These are phyloP conservation scores for Lasioglossum lativentre DNA, from an alignment of 2,888 invertebrate genomes.

Conservation along the genomic window DNA sequence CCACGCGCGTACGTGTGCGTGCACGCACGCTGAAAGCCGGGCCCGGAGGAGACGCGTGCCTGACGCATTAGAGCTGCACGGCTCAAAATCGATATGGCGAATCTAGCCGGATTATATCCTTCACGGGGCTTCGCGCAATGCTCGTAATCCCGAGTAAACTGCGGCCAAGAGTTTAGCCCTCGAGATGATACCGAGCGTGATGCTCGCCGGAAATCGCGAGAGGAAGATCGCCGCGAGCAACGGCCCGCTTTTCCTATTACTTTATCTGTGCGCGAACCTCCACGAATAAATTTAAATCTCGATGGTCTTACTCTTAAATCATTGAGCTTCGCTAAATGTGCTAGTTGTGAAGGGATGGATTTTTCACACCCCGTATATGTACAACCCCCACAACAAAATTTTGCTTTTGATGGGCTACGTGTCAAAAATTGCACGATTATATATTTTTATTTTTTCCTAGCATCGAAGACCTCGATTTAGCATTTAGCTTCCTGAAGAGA, in stretches of 20 bases:
- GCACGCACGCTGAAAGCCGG: slow-evolving; percentile 54
- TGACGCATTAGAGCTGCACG: slow-evolving; percentile 76
- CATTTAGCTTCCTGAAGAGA: too few species aligned
- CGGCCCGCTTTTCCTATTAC: not conserved
- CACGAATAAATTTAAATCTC: too few species aligned
- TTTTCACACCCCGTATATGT: too few species aligned
- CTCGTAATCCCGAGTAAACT: slow-evolving; percentile 79
- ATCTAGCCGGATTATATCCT: slow-evolving; percentile 84
- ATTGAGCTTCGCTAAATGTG: too few species aligned
- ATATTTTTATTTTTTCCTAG: too few species aligned
- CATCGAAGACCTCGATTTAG: too few species aligned
- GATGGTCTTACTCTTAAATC: too few species aligned
- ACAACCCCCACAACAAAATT: too few species aligned
- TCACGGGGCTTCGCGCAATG: slow-evolving; percentile 83
- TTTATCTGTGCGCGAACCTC: too few species aligned
- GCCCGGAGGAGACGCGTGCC: slow-evolving; percentile 62
- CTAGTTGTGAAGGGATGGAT: too few species aligned
- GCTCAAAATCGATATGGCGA: slow-evolving; percentile 84
- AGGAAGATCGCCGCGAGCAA: not conserved
- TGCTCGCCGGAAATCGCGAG: not conserved
- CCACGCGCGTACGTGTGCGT: slow-evolving; percentile 50
- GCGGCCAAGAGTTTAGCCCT: slow-evolving; percentile 67
- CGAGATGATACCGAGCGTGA: not conserved
- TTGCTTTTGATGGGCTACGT: too few species aligned
- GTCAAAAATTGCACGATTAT: too few species aligned